A percentile compares a stretch with the other conserved stretches of the same genome.
These are phyloP conservation scores for Sarotherodon lohbergeri DNA, from an alignment of 2,113 vertebrate genomes.

Conservation along the genomic window DNA sequence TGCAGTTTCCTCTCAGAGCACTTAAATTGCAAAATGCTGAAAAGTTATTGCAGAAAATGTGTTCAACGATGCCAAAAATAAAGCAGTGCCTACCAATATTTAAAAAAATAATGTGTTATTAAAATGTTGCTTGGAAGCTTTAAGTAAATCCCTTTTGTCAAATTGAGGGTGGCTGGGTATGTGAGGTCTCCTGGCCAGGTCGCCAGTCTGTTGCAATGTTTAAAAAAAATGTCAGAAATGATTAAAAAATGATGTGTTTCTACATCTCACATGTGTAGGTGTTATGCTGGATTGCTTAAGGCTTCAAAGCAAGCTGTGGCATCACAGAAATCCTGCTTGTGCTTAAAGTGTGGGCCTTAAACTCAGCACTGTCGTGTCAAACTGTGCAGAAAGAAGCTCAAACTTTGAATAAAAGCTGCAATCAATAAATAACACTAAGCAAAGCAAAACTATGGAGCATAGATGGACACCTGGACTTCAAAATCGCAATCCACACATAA, in stretches of 20 bases:
- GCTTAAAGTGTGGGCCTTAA: background rate
- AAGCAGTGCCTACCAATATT: background rate
- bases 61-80: background rate
- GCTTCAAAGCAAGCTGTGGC: background rate
- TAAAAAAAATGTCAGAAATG: background rate
- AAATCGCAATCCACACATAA: background rate
- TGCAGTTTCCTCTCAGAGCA: background rate
- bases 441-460: background rate
- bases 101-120: background rate
- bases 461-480: background rate
- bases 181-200: background rate
- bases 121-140: background rate
- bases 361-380: background rate
- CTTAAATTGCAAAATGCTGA: background rate
- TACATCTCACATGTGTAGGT: background rate
- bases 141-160: background rate
- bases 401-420: background rate
- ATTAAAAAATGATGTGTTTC: background rate
- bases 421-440: background rate
- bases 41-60: background rate
- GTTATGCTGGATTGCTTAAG: background rate
- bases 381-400: background rate
- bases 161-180: background rate
- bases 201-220: background rate
- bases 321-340: background rate